Percentiles rank a stretch among this genome's conserved stretches.
Evolutionary conservation across 1,140 invertebrate genomes (phyloP).

Genomic region (Cotesia chilonis): DNA sequence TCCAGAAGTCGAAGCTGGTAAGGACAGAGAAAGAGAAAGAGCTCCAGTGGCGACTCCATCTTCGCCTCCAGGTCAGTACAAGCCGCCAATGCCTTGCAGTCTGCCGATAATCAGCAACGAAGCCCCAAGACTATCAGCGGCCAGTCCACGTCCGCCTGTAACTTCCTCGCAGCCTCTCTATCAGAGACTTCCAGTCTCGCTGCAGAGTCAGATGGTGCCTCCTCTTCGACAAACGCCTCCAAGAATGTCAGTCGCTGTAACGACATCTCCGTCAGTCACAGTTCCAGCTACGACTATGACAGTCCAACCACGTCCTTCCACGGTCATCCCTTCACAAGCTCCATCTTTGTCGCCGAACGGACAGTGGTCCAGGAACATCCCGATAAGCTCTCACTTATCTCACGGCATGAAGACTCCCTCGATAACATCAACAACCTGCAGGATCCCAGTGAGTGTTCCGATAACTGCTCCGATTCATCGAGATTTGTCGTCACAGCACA

Average conservation of each 20-base stretch:
- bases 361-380: conserved; percentile 54
- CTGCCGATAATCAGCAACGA: conserved; percentile 46
- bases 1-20: conserved; percentile 28
- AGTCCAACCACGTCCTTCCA: conserved; percentile 50
- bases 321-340: conserved; percentile 51
- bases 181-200: conserved; percentile 55
- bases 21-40: conserved; percentile 30
- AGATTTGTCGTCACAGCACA: conserved; percentile 52
- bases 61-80: conserved; percentile 48
- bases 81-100: conserved; percentile 45
- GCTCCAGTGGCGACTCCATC: conserved; percentile 31
- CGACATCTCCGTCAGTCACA: conserved; percentile 22
- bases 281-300: not conserved
- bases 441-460: conserved; percentile 56
- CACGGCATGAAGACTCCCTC: conserved; percentile 40
- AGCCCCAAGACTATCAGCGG: conserved; percentile 45
- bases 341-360: conserved; percentile 58
- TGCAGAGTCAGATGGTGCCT: conserved; percentile 55
- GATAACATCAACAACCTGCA: conserved; percentile 45
- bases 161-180: conserved; percentile 53
- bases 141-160: conserved; percentile 47
- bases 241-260: conserved; percentile 49
- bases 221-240: conserved; percentile 55
- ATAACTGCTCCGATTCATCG: conserved; percentile 54
- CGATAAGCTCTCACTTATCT: conserved; percentile 44